phyloP scores from a whole-genome alignment of 92 coral and sea anemone species.

The Paragorgia papillata region DNA sequence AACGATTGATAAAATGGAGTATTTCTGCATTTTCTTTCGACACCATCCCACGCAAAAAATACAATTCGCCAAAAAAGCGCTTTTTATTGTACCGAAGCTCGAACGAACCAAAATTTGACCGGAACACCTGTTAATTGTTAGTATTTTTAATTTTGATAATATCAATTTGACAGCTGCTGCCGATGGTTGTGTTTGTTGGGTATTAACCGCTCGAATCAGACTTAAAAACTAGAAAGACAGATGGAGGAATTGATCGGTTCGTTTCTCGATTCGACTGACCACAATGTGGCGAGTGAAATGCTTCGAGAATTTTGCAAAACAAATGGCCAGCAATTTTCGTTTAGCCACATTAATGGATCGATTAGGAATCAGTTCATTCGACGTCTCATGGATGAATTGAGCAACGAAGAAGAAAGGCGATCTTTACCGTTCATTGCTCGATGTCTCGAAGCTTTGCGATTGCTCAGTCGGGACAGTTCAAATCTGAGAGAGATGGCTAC shows the following conservation, averaged over 20 bases:
- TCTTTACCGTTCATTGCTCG: slow-evolving; percentile 56
- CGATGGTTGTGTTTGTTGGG: not conserved
- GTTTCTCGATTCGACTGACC: slow-evolving; percentile 38
- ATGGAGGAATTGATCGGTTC: slow-evolving; percentile 32
- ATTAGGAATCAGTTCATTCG: slow-evolving; percentile 73
- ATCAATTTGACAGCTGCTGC: not conserved
- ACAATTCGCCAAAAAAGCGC: not conserved
- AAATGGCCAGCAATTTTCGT: slow-evolving; percentile 69
- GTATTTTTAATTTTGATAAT: not conserved
- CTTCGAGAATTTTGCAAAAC: slow-evolving; percentile 75
- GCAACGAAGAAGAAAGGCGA: slow-evolving; percentile 5
- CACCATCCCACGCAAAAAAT: too few relatives aligned
- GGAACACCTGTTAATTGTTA: not conserved
- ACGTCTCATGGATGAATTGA: slow-evolving; percentile 64
- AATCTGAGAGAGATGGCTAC: slow-evolving; percentile 75
- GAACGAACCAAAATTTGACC: too few relatives aligned
- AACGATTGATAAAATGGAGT: too few relatives aligned
- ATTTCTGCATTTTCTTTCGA: too few relatives aligned
- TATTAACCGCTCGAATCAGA: not conserved
- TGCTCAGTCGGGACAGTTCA: slow-evolving; percentile 85
- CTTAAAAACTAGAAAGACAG: not conserved
- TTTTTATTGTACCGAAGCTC: not conserved
- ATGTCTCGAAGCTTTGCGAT: slow-evolving; percentile 77
- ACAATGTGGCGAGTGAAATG: slow-evolving; percentile 49
- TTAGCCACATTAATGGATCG: slow-evolving; percentile 66